Conservation (phyloP, 2,888 invertebrate species). For the Campoletis raptor region DNA sequence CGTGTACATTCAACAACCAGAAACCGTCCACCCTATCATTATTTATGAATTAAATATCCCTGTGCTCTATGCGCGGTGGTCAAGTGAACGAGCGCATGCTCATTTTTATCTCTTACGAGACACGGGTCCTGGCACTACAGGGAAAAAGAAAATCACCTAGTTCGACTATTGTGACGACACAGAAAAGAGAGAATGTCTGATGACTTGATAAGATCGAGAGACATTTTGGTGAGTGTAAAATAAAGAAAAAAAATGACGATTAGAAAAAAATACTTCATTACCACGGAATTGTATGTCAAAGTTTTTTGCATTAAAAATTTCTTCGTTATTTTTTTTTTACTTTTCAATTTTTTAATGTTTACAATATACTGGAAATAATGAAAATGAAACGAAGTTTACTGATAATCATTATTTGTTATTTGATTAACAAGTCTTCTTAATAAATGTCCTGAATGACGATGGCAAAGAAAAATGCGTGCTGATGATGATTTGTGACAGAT, state of each 20-base stretch:
- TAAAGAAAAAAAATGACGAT: not conserved
- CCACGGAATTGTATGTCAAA: not conserved
- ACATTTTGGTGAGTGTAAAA: not conserved
- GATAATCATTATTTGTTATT: no score
- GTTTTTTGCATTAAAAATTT: not conserved
- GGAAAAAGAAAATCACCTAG: not conserved
- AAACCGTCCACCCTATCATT: not conserved
- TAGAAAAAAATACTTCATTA: not conserved
- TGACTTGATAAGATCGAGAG: not conserved
- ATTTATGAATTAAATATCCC: conserved; percentile 54
- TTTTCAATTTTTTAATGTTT: no score
- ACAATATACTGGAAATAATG: no score
- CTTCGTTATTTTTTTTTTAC: no score
- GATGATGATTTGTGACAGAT: not conserved
- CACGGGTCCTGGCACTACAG: not conserved
- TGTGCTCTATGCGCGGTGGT: not conserved
- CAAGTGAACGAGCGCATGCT: conserved; percentile 40
- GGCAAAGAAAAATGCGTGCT: not conserved
- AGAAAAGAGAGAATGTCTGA: not conserved
- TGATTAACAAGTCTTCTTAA: no score
- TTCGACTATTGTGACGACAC: not conserved
- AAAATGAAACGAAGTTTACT: no score
- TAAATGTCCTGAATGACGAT: not conserved
- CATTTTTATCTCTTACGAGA: not conserved
- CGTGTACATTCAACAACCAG: conserved; percentile 23